These are phyloP conservation scores for Stenodera caucasica DNA, from an alignment of 2,888 invertebrate species.

Conservation along the genomic window DNA sequence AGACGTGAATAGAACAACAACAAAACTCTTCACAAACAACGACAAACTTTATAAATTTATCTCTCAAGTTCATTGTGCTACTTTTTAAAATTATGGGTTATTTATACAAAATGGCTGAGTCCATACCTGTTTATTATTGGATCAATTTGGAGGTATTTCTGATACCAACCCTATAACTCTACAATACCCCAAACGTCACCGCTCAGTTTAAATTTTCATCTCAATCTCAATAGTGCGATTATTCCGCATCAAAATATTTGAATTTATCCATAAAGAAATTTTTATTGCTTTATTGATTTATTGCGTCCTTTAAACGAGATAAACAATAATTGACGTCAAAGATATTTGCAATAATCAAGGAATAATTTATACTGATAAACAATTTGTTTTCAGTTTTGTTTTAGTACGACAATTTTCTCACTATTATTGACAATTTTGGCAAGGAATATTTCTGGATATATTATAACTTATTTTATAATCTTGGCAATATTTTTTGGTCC, in stretches of 20 bases:
- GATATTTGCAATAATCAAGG: no score
- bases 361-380: no score
- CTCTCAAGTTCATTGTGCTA: not conserved
- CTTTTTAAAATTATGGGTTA: not conserved
- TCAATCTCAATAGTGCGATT: no score
- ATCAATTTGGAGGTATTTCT: not conserved
- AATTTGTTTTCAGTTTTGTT: conserved; percentile 49
- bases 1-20: no score
- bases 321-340: not conserved
- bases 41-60: no score
- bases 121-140: not conserved
- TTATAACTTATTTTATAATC: conserved; percentile 44
- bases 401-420: conserved; percentile 47
- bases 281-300: no score
- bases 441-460: conserved; percentile 48
- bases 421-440: conserved; percentile 48
- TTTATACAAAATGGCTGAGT: not conserved
- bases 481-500: conserved; percentile 45
- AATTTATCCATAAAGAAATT: no score
- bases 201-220: no score
- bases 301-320: not conserved
- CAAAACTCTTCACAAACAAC: no score
- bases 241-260: no score
- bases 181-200: no score
- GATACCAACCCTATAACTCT: not conserved